phyloP scores from a whole-genome alignment of 2,888 invertebrate genomes.

The Xestia ashworthii region DNA sequence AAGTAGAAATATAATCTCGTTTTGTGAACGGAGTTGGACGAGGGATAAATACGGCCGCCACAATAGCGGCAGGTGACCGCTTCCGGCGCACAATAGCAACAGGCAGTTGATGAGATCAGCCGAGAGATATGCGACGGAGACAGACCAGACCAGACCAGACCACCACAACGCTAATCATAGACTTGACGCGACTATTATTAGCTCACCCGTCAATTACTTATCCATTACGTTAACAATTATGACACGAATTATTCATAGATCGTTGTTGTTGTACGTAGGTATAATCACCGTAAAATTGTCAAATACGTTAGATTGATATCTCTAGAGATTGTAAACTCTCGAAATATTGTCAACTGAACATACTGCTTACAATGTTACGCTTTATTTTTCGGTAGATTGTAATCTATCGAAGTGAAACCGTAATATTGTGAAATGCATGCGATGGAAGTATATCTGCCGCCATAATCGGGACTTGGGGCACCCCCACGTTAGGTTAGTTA shows the following conservation, averaged over 20 bases:
- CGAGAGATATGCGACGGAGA: conserved; percentile 44
- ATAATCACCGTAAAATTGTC: no score
- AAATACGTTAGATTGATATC: no score
- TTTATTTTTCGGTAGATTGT: no score
- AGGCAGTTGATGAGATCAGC: conserved; percentile 73
- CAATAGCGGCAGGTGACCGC: conserved; percentile 46
- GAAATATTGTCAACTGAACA: no score
- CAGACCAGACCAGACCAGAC: background rate
- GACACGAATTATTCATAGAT: conserved; percentile 21
- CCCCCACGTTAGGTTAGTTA: no score
- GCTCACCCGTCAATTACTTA: conserved; percentile 12
- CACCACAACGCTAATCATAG: conserved; percentile 45
- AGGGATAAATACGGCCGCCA: conserved; percentile 44
- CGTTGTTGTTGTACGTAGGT: conserved; percentile 8
- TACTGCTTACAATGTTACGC: no score
- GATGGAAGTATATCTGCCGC: no score
- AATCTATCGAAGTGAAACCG: no score
- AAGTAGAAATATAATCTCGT: conserved; percentile 41
- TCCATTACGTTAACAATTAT: conserved; percentile 4
- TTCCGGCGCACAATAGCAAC: conserved; percentile 69
- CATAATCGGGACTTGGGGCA: no score
- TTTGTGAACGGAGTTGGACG: conserved; percentile 37
- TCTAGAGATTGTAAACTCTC: no score
- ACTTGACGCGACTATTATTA: conserved; percentile 21
- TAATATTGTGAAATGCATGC: no score